Evolutionary conservation across 1,140 invertebrate genomes (phyloP).

Genomic region (Lepidostoma basale): DNA sequence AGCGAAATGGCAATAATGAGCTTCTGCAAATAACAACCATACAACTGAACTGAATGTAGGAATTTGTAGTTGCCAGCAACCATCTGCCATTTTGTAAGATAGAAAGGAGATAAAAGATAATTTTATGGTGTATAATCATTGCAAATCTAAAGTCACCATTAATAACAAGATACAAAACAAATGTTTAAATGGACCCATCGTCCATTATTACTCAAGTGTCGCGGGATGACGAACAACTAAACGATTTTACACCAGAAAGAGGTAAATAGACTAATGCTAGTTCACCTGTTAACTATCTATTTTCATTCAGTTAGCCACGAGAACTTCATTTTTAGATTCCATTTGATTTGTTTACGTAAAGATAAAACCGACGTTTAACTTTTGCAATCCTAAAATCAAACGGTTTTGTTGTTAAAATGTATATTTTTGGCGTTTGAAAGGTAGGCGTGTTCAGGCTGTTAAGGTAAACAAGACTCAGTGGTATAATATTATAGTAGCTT

Average conservation of each 20-base stretch:
- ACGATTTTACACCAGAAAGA: conserved; percentile 89
- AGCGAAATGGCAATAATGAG: conserved; percentile 18
- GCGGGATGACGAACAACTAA: conserved; percentile 94
- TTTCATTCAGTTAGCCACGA: conserved; percentile 47
- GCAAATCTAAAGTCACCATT: conserved; percentile 58
- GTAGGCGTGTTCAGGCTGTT: conserved; percentile 41
- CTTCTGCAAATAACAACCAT: conserved; percentile 30
- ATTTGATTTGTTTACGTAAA: conserved; percentile 15
- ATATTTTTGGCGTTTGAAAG: conserved; percentile 24
- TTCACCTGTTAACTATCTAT: conserved; percentile 58
- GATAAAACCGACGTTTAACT: not conserved
- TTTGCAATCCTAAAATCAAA: not conserved
- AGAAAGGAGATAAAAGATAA: conserved; percentile 63
- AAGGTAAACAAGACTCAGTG: conserved; percentile 58
- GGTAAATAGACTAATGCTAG: conserved; percentile 71
- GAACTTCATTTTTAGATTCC: conserved; percentile 47
- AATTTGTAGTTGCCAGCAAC: conserved; percentile 61
- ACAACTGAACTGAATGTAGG: conserved; percentile 32
- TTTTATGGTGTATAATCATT: conserved; percentile 62
- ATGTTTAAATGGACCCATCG: conserved; percentile 90
- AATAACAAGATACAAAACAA: conserved; percentile 59
- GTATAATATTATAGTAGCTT: conserved; percentile 54
- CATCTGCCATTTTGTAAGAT: conserved; percentile 60
- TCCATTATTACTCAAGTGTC: conserved; percentile 97
- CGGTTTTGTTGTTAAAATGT: not conserved